Conservation (phyloP, 2,113 vertebrate species). For the Tapirus terrestris region DNA sequence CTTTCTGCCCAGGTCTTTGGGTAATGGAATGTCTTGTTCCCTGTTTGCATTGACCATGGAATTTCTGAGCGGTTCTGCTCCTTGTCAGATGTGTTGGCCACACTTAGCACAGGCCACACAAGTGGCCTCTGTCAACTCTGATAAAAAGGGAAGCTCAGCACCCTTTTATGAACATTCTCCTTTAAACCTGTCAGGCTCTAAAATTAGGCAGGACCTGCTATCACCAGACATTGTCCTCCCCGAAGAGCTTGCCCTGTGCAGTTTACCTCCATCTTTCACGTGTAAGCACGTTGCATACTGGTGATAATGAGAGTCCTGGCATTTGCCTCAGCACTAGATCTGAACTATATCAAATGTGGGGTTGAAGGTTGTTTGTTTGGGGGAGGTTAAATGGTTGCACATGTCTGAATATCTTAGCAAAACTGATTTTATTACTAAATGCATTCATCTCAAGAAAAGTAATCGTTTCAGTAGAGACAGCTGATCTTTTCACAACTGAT, state of each 20-base stretch:
- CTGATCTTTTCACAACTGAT: constrained; percentile 25
- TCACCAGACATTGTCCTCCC: constrained; percentile 66
- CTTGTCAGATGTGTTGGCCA: constrained; percentile 36
- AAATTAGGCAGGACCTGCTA: constrained; percentile 79
- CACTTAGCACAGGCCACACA: constrained; percentile 6
- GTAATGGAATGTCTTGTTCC: background rate
- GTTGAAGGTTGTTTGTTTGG: constrained; percentile 67
- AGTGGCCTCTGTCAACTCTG: constrained; percentile 62
- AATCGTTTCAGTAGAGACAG: constrained; percentile 62
- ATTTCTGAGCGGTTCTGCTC: background rate
- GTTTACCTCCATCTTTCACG: constrained; percentile 68
- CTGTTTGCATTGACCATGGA: background rate
- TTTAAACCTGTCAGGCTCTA: constrained; percentile 79
- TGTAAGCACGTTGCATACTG: background rate
- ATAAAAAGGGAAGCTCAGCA: constrained; percentile 69
- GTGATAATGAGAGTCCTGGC: constrained; percentile 40
- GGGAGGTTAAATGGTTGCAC: constrained; percentile 69
- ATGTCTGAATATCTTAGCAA: background rate
- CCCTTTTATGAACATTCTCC: constrained; percentile 74
- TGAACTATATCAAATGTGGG: constrained; percentile 73
- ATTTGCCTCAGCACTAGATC: constrained; percentile 59
- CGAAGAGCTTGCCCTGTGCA: constrained; percentile 62
- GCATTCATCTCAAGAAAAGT: constrained; percentile 40
- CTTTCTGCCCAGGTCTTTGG: background rate
- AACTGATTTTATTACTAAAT: constrained; percentile 40